Percentiles rank a stretch among this genome's conserved stretches.
Evolutionary conservation across 1,140 invertebrate species (phyloP).

Genomic region (Drosophila truncata): DNA sequence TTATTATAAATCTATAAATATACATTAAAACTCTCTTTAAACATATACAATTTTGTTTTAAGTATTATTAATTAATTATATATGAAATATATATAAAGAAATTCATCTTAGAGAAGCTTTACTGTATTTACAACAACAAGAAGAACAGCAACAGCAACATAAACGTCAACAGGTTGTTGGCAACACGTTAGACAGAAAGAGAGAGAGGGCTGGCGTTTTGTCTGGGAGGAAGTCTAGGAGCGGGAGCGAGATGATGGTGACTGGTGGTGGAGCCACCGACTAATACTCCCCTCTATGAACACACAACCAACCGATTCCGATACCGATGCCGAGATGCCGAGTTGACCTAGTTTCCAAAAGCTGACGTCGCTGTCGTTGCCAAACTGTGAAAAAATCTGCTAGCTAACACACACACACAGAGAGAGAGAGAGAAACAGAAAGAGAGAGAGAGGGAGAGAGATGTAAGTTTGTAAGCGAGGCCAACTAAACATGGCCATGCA

Average conservation of each 20-base stretch:
- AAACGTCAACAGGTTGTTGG: conserved; percentile 38
- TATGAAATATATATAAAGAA: background rate
- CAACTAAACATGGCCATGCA: conserved; percentile 30
- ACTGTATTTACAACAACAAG: conserved; percentile 19
- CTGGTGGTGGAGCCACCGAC: conserved; percentile 19
- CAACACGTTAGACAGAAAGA: conserved; percentile 21
- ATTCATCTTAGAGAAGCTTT: background rate
- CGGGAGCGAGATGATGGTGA: conserved; percentile 24
- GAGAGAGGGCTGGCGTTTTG: conserved; percentile 5
- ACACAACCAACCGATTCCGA: conserved; percentile 27
- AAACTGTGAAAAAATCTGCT: conserved; percentile 65
- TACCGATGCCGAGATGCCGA: conserved; percentile 7
- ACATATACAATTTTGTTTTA: no score
- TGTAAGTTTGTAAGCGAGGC: conserved; percentile 42
- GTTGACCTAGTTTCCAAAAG: conserved; percentile 72
- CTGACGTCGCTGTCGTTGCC: conserved; percentile 61
- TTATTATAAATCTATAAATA: no score
- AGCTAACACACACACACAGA: conserved; percentile 18
- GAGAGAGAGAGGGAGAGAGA: no score
- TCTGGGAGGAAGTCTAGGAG: conserved; percentile 20
- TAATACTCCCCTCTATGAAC: conserved; percentile 39
- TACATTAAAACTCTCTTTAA: background rate
- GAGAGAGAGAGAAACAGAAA: no score
- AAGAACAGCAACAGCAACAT: conserved; percentile 8
- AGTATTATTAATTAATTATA: no score